Evolutionary conservation across 2,113 vertebrate genomes (phyloP), one percentile per base, ranked within the genome.

Genomic region (Motacilla tschutschensis): DNA sequence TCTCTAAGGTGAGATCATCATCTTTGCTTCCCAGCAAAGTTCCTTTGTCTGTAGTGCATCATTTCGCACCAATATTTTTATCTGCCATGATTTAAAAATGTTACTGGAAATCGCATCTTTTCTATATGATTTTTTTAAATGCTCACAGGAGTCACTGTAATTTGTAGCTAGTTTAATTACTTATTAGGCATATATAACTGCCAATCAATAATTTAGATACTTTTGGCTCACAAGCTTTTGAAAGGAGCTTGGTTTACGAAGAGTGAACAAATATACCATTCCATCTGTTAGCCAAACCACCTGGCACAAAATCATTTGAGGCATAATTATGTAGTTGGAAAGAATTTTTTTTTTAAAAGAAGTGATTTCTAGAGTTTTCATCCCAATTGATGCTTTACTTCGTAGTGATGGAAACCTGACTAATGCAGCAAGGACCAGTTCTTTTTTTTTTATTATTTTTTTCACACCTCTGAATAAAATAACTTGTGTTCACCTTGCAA

Each of bases 231-330:
- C 55, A 44, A n/a, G 74, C 85, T 93, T 94, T 92, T 96, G 94
- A 85, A 94, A 95, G 79, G 89, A 89, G 65, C 79, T 95, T 82
- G 26, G 43, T 85, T 87, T 86, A 90, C 59, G 82, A 94, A 93
- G 83, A 93, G 77, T 78, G 92, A 93, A 88, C 93, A 96, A 96
- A 95, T 95, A 94, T 78, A 93, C 88, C 88, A 83, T 94, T 94
- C 95, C 95, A 96, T 97, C 96, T 96, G 94, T 95, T 94, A 95
- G 91, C 94, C 95, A 94, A 87, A 95, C 89, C 85, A 88, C 96
- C 92, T 91, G 88, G 88, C 89, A 95, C 85, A 83, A 87, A 95
- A 92, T 93, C 94, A 94, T 95, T 94, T 93, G 82, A 81, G 93
- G 85, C 62, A 33, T 96, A 96, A 96, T 96, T 95, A 94, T 94